Conservation (phyloP, 1,140 invertebrate species). For the Zaprionus ornatus region DNA sequence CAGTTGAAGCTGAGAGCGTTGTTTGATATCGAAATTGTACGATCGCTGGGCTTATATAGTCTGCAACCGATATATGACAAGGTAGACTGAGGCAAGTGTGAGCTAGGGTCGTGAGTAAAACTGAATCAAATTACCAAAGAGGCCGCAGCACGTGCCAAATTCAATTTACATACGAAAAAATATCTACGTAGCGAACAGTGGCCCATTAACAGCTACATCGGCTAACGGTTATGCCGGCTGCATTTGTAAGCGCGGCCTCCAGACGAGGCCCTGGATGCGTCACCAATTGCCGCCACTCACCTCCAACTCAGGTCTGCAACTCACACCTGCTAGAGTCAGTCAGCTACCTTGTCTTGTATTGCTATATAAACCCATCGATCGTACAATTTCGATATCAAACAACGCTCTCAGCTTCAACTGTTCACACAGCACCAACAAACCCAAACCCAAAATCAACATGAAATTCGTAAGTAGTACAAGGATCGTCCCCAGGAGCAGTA, state of each 20-base stretch:
- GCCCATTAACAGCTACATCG: conserved; percentile 45
- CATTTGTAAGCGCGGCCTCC: conserved; percentile 71
- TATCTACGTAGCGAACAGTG: conserved; percentile 32
- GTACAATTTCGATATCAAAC: conserved; percentile 52
- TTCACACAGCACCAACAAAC: conserved; percentile 33
- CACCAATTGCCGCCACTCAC: conserved; percentile 10
- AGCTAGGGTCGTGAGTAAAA: neutral
- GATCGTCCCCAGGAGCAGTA: neutral
- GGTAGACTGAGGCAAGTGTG: neutral
- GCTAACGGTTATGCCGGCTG: conserved; percentile 52
- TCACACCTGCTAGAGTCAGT: neutral
- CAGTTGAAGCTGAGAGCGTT: conserved; percentile 66
- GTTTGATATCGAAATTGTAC: conserved; percentile 52
- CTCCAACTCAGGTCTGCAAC: neutral
- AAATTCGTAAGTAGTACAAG: conserved; percentile 72
- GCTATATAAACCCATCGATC: conserved; percentile 49
- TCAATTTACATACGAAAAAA: conserved; percentile 30
- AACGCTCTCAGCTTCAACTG: conserved; percentile 67
- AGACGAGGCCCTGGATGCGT: conserved; percentile 36
- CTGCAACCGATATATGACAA: neutral
- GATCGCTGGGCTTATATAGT: conserved; percentile 48
- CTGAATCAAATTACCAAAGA: conserved; percentile 64
- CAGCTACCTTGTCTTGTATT: neutral
- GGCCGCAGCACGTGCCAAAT: conserved; percentile 65
- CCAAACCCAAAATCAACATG: conserved; percentile 65